Percentiles rank a stretch among this genome's conserved stretches.
phyloP scores from a whole-genome alignment of 2,113 vertebrate species.

The Mormyrus iriodes region DNA sequence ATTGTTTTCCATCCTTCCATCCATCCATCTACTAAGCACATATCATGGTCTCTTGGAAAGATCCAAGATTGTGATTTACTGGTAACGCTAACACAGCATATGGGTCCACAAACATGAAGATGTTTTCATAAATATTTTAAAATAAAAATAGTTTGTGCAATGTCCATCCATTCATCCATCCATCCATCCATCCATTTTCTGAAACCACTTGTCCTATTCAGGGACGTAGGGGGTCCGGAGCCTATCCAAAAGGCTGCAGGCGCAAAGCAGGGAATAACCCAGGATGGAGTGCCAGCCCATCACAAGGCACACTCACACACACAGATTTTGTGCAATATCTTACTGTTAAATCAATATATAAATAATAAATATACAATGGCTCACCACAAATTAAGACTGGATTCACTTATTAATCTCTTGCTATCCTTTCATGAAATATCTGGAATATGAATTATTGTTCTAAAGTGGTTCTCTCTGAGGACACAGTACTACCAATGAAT shows the following conservation, averaged over 20 bases:
- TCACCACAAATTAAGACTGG: background rate
- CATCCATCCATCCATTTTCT: too few relatives aligned
- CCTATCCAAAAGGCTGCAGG: too few relatives aligned
- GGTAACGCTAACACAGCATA: background rate
- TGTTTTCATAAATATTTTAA: background rate
- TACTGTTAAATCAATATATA: background rate
- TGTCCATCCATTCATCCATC: too few relatives aligned
- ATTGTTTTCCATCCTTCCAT: slow-evolving; percentile 4
- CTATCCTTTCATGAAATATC: background rate
- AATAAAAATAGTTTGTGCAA: too few relatives aligned
- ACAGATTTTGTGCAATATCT: background rate
- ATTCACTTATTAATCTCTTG: background rate
- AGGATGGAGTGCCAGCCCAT: too few relatives aligned
- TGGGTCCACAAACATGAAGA: background rate
- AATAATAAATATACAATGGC: background rate
- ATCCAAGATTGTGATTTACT: background rate
- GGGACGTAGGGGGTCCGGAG: too few relatives aligned
- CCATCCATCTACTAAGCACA: background rate
- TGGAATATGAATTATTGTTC: background rate
- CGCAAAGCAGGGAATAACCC: too few relatives aligned
- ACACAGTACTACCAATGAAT: background rate
- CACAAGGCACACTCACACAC: too few relatives aligned
- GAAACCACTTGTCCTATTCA: too few relatives aligned
- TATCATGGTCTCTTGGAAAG: background rate
- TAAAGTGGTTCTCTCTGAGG: background rate